Base-by-base conservation (phyloP, 1,140 invertebrate genomes). In the Ctenoplectra terminalis region DNA sequence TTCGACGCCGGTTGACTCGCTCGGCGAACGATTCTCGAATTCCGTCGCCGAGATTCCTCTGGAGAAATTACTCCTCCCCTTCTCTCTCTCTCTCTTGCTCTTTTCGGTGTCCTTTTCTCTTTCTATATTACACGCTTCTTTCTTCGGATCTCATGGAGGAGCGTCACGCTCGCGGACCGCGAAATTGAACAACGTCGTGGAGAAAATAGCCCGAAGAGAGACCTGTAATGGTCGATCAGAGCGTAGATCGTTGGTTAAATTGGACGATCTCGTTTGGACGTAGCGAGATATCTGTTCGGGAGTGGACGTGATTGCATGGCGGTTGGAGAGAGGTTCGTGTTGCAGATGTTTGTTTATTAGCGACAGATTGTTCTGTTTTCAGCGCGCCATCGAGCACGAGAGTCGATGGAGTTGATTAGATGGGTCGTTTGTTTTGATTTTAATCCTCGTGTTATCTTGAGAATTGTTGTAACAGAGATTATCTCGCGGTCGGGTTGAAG, bases 1-100 rank as follows among this genome's bases (percentile, higher is more conserved):
- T 83, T 80, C 86, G 78, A 40, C 50, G 75, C 46, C 61, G 69
- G 81, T 75, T 69, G 70, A 83, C 84, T 82, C 58, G 67, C 66
- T 86, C 72, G 71, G 52, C 58, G 31, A 56, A 56, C 60, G 82
- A 87, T 84, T 78, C 75, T 87, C 70, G 71, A 88, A 88, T 88
- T 82, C 85, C 82, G 61, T 78, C 82, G 48, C 20, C 74, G 82
- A 82, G 58, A 88, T 88, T 88, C 82, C 78, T 63, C 70, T 29
- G 79, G 87, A 85, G 87, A 88, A 88, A 88, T 82, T 87, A 87
- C 66, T 63, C 71, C 29, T 13, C 29, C 29, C 26, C 48, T 13
- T 34, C 40, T 11, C 15, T 11, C 29, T 31, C 46, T 11, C 29
- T 29, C 37, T 56, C 34, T 75, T 61, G 17, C 26, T 63, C 40